Conservation (phyloP, 1,140 invertebrate genomes). For the Neodiprion pinetum region DNA sequence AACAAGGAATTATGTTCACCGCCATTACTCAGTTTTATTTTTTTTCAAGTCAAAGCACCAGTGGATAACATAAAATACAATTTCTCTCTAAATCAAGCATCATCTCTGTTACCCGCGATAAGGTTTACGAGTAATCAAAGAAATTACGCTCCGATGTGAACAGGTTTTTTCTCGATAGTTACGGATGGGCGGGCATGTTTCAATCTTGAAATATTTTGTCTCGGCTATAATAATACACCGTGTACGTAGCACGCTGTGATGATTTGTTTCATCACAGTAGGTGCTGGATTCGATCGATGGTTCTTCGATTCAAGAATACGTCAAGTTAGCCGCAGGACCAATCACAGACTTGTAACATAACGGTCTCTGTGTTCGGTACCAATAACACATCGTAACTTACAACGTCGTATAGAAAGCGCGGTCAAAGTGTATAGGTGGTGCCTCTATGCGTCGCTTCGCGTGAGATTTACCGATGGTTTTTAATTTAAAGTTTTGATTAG, state of each 20-base stretch:
- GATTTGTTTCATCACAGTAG: not conserved
- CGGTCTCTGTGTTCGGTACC: not conserved
- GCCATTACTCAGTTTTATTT: no score
- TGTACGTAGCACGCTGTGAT: not conserved
- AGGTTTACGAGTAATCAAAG: no score
- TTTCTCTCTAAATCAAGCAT: no score
- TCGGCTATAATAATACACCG: not conserved
- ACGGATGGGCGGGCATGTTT: not conserved
- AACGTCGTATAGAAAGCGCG: not conserved
- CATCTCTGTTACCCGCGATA: no score
- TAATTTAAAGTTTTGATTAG: not conserved
- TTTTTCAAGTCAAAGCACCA: not conserved
- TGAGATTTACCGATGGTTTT: not conserved
- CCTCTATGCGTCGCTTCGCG: not conserved
- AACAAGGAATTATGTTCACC: no score
- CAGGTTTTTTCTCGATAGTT: not conserved
- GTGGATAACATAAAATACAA: not conserved
- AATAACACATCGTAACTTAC: not conserved
- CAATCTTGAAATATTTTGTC: conserved; percentile 3
- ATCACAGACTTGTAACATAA: not conserved
- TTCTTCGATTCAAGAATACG: not conserved
- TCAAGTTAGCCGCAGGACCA: not conserved
- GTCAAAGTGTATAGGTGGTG: not conserved
- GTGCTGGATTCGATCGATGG: not conserved
- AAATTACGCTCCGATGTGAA: no score